Percentiles rank a stretch among this genome's conserved stretches.
These are phyloP conservation scores for Ernsta delagoae DNA, from an alignment of 2,888 invertebrate species.

Conservation along the genomic window DNA sequence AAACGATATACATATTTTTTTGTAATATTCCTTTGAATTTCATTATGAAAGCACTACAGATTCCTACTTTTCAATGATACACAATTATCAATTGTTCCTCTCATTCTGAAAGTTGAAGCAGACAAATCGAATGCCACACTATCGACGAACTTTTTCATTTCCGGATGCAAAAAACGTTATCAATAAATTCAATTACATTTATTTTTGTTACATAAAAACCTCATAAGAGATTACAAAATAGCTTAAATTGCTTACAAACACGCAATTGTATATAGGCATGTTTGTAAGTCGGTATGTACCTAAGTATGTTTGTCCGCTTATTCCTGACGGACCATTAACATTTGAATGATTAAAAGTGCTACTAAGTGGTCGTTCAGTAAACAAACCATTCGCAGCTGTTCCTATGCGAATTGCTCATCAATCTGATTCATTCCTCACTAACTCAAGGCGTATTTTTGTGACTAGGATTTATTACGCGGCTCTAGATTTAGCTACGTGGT, in stretches of 20 bases:
- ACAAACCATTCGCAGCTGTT: constrained; percentile 7
- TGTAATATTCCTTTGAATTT: too few relatives aligned
- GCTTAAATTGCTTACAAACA: too few relatives aligned
- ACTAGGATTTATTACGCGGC: neutral
- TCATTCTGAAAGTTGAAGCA: neutral
- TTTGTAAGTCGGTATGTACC: too few relatives aligned
- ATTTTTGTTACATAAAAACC: neutral
- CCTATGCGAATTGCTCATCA: constrained; percentile 15
- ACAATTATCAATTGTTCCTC: too few relatives aligned
- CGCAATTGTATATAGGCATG: too few relatives aligned
- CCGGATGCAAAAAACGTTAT: too few relatives aligned
- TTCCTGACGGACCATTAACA: neutral
- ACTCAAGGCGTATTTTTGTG: constrained; percentile 17
- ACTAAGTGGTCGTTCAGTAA: constrained; percentile 25
- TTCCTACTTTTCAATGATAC: too few relatives aligned
- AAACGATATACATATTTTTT: too few relatives aligned
- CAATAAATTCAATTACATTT: too few relatives aligned
- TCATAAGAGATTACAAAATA: neutral
- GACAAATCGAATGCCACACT: neutral
- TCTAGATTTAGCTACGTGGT: constrained; percentile 1
- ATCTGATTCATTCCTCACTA: constrained; percentile 14
- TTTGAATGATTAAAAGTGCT: constrained; percentile 5
- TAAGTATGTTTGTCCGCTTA: too few relatives aligned
- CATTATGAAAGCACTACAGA: too few relatives aligned
- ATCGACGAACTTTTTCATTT: too few relatives aligned